Evolutionary conservation across 2,797 vertebrate species (phyloP), one percentile per base, ranked within the genome.

Genomic region (Eurystomus glaucurus): DNA sequence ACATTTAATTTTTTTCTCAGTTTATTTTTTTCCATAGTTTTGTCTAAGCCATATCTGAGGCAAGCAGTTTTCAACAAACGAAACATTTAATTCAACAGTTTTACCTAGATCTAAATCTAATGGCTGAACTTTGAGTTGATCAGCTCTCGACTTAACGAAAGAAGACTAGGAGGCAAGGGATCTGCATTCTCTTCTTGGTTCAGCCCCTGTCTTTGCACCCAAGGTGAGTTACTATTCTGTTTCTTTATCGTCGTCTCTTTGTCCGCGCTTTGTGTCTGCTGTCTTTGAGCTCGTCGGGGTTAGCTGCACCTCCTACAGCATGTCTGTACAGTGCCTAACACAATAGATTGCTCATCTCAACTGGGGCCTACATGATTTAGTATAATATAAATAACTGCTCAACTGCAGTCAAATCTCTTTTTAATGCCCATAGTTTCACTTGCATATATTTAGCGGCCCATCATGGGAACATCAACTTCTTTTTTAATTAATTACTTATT

Each of bases 401-500:
- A 50, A 85, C 48, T 83, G 78, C 86, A 91, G 75, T 87, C 70
- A 82, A 92, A 96, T 90, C 64, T 91, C 86, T 87, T 96, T 93
- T 94, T 96, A 95, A 96, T 85, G 75, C 71, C 93, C 78, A 68
- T 45, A 90, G 78, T 92, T 91, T 80, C 65, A 65, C 84, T 90
- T 15, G 55, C 81, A 77, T 90, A 85, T 93, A 93, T 91, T 94
- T 93, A 96, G 78, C 3, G 4, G 75, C 64, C 81, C 81, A 87
- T 85, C 90, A 57, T 70, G 88, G 95, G 92, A 96, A 88, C 64
- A 89, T 52, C 86, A 80, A 72, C 71, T 92, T 79, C 90, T 94
- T 96, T 85, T 93, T 89, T 50, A 93, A 97, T 96, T 96, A 96
- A 96, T 95, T 91, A 92, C 93, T 94, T 92, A 95, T 92, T 96